Conservation (phyloP, 1,140 invertebrate genomes). For the Drosophila equinoxialis region DNA sequence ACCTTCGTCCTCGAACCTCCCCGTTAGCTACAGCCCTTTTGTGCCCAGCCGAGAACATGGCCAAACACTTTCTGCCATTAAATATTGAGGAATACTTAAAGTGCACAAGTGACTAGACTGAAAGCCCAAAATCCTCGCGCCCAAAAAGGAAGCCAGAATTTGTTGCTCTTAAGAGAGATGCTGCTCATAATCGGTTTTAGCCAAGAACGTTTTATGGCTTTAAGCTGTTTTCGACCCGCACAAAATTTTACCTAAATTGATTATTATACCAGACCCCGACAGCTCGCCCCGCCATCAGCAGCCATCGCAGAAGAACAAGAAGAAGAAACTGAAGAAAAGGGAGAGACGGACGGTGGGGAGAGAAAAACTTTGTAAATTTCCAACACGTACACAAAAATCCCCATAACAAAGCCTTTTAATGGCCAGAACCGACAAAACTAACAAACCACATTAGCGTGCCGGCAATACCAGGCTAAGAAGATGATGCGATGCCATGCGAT, state of each 20-base stretch:
- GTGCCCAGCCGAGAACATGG: not conserved
- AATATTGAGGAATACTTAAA: conserved; percentile 56
- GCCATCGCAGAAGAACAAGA: too few species aligned
- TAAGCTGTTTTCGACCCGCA: conserved; percentile 61
- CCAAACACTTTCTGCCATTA: conserved; percentile 33
- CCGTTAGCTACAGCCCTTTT: too few species aligned
- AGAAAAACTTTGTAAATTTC: conserved; percentile 69
- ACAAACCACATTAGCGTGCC: conserved; percentile 73
- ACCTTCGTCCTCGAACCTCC: not conserved
- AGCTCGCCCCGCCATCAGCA: not conserved
- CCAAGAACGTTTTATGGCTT: conserved; percentile 68
- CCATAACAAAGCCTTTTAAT: conserved; percentile 80
- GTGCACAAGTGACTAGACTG: conserved; percentile 25
- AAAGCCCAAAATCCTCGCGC: too few species aligned
- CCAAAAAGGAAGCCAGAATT: conserved; percentile 47
- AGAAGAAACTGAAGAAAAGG: not conserved
- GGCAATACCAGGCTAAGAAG: conserved; percentile 2
- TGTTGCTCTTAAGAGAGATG: conserved; percentile 56
- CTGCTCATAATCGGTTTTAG: conserved; percentile 70
- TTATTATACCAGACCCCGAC: conserved; percentile 51
- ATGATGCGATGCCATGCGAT: not conserved
- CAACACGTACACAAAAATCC: conserved; percentile 77
- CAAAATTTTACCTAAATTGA: conserved; percentile 70
- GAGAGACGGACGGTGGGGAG: not conserved
- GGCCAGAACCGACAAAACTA: conserved; percentile 70